Percentiles rank a stretch among this genome's conserved stretches.
phyloP scores from a whole-genome alignment of 2,797 vertebrate species.

The Platyrinchus mystaceus region DNA sequence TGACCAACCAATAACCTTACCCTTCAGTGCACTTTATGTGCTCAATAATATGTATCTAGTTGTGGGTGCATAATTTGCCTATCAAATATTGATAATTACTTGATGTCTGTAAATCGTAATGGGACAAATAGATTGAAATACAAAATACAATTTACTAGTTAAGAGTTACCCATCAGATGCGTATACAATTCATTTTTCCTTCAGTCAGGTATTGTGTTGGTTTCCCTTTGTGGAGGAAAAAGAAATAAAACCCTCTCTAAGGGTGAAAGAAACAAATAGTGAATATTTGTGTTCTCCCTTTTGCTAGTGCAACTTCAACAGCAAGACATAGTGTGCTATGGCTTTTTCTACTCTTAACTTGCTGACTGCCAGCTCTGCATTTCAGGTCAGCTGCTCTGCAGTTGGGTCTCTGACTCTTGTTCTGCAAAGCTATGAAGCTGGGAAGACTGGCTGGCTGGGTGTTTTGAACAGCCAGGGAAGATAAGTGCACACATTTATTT shows the following conservation, averaged over 20 bases:
- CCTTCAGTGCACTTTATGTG: background rate
- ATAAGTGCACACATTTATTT: background rate
- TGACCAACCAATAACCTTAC: background rate
- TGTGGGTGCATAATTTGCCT: background rate
- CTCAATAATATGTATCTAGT: background rate
- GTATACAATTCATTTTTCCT: background rate
- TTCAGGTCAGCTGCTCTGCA: background rate
- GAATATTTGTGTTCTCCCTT: background rate
- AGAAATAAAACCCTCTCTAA: background rate
- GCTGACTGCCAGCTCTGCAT: background rate
- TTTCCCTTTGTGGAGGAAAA: background rate
- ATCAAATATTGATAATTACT: background rate
- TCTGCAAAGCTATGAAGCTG: background rate
- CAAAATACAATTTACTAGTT: background rate
- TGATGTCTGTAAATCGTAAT: background rate
- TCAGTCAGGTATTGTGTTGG: background rate
- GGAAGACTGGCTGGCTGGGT: background rate
- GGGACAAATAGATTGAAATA: background rate
- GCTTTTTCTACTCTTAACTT: background rate
- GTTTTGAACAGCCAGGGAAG: background rate
- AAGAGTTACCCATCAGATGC: background rate
- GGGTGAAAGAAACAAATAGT: background rate
- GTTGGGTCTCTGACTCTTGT: background rate
- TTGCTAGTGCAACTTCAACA: background rate
- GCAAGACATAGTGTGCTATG: background rate